These are phyloP conservation scores for Vandiemenella viatica DNA, from an alignment of 2,888 invertebrate genomes.

Conservation along the genomic window DNA sequence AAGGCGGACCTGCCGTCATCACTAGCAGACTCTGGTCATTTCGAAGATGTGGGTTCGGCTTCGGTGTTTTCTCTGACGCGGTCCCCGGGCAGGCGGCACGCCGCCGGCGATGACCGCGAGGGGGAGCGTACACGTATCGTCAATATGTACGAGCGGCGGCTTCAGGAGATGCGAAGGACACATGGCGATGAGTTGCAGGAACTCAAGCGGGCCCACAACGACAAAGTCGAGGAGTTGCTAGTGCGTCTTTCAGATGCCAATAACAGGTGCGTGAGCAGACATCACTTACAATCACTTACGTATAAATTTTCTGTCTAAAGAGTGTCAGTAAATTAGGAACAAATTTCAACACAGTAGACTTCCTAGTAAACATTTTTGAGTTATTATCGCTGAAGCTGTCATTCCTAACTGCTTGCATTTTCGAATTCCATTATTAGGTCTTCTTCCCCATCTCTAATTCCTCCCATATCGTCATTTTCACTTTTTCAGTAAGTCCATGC, in stretches of 20 bases:
- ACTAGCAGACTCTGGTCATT: conserved; percentile 73
- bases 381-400: too few relatives aligned
- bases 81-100: conserved; percentile 21
- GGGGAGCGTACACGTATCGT: conserved; percentile 52
- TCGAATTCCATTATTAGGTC: too few relatives aligned
- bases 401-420: too few relatives aligned
- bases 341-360: too few relatives aligned
- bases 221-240: conserved; percentile 34
- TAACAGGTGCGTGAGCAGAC: conserved; percentile 23
- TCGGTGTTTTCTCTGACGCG: conserved; percentile 44
- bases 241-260: conserved; percentile 27
- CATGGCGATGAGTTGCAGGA: conserved; percentile 54
- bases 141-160: conserved; percentile 54
- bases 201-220: conserved; percentile 59
- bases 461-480: too few relatives aligned
- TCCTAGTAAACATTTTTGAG: too few relatives aligned
- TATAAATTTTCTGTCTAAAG: too few relatives aligned
- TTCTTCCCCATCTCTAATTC: too few relatives aligned
- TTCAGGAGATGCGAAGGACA: conserved; percentile 54
- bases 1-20: conserved; percentile 52
- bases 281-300: too few relatives aligned
- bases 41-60: conserved; percentile 64
- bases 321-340: too few relatives aligned
- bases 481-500: too few relatives aligned
- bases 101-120: conserved; percentile 18